Percentiles rank a stretch among this genome's conserved stretches.
Evolutionary conservation across 2,797 vertebrate species (phyloP).

Genomic region (Sebastes diaconus): DNA sequence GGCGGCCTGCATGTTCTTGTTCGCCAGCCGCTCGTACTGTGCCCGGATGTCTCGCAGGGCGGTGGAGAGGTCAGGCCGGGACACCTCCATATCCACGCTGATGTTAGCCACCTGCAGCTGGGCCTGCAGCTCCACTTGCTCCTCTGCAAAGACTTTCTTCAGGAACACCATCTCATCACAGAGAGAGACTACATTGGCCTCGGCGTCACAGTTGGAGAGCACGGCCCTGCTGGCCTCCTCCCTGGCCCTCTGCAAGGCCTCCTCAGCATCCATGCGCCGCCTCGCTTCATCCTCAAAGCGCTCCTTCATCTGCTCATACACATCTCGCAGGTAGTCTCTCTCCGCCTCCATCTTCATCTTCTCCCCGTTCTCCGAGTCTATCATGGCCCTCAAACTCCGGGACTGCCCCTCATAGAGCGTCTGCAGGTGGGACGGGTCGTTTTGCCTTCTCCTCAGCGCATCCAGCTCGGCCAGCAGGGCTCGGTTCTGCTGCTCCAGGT

Average conservation of each 20-base stretch:
- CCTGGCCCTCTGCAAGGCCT: constrained; percentile 70
- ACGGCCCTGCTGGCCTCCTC: constrained; percentile 75
- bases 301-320: constrained; percentile 76
- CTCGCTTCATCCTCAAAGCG: constrained; percentile 77
- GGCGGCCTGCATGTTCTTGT: constrained; percentile 85
- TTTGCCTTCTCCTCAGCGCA: constrained; percentile 75
- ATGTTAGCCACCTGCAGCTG: constrained; percentile 82
- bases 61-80: constrained; percentile 83
- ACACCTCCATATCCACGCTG: constrained; percentile 81
- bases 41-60: constrained; percentile 85
- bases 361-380: constrained; percentile 82
- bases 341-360: constrained; percentile 82
- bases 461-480: constrained; percentile 83
- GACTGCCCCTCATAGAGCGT: constrained; percentile 82
- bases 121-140: constrained; percentile 77
- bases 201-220: constrained; percentile 76
- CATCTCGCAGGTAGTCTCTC: constrained; percentile 77
- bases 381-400: constrained; percentile 79
- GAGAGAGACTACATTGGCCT: constrained; percentile 79
- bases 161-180: constrained; percentile 82
- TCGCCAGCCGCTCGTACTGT: constrained; percentile 86
- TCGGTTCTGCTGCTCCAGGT: constrained; percentile 86
- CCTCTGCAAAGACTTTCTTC: constrained; percentile 84
- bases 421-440: constrained; percentile 82
- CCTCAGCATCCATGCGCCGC: constrained; percentile 73